Evolutionary conservation across 2,113 vertebrate genomes (phyloP).

Genomic region (Semicossyphus pulcher): DNA sequence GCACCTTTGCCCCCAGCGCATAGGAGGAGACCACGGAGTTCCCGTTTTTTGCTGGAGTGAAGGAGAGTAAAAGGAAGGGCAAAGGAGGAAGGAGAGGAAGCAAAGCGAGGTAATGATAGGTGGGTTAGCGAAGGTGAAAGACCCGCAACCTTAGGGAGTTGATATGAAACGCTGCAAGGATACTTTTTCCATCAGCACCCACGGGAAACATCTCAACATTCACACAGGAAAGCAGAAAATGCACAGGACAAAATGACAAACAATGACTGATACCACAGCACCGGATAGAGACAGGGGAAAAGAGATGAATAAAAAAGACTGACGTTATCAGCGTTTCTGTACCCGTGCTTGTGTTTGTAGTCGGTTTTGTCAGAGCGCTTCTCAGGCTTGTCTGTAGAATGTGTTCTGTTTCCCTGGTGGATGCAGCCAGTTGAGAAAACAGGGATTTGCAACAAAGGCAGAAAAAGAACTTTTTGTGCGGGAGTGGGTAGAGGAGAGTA

Average conservation of each 20-base stretch:
- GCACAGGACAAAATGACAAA: constrained; percentile 49
- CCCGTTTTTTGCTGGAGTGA: constrained; percentile 67
- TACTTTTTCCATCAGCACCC: constrained; percentile 32
- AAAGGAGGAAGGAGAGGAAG: constrained; percentile 16
- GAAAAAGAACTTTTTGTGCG: constrained; percentile 48
- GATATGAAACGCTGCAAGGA: constrained; percentile 23
- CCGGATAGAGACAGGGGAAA: constrained; percentile 9
- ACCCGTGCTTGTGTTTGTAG: constrained; percentile 49
- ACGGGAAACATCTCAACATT: constrained; percentile 52
- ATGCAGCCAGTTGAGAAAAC: constrained; percentile 50
- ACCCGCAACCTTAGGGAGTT: constrained; percentile 40
- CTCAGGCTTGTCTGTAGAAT: constrained; percentile 60
- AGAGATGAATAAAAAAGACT: constrained; percentile 21
- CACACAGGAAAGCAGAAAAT: constrained; percentile 47
- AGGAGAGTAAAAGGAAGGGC: constrained; percentile 27
- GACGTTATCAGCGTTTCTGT: constrained; percentile 64
- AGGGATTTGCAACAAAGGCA: constrained; percentile 59
- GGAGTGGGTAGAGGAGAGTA: constrained; percentile 48
- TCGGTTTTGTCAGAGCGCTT: constrained; percentile 62
- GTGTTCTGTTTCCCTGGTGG: constrained; percentile 54
- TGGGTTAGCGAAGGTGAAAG: constrained; percentile 37
- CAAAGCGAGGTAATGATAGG: constrained; percentile 36
- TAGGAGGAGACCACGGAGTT: constrained; percentile 62
- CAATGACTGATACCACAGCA: constrained; percentile 50
- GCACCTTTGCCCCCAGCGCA: constrained; percentile 84